Conservation (phyloP, 1,140 invertebrate genomes). For the Nilaparvata lugens region DNA sequence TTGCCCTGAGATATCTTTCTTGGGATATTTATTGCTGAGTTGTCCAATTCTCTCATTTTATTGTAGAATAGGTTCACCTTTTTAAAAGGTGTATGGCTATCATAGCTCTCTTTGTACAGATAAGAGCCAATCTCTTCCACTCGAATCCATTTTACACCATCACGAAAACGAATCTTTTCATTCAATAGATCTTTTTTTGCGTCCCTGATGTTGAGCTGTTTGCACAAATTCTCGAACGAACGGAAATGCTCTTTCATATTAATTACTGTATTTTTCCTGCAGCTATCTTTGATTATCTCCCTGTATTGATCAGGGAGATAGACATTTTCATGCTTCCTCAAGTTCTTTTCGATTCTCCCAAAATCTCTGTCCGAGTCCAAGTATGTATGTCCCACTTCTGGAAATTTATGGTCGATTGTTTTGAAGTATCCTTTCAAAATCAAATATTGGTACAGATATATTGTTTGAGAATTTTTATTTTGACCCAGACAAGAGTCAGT, state of each 20-base stretch:
- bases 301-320: slow-evolving; percentile 13
- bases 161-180: slow-evolving; percentile 12
- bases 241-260: slow-evolving; percentile 12
- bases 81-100: slow-evolving; percentile 12
- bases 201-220: slow-evolving; percentile 1
- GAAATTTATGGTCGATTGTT: too few relatives aligned
- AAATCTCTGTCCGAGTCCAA: too few relatives aligned
- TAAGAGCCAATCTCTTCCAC: slow-evolving; percentile 10
- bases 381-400: too few relatives aligned
- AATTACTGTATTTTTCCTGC: slow-evolving; percentile 4
- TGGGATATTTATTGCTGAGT: not conserved
- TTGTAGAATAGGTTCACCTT: slow-evolving; percentile 4
- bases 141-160: slow-evolving; percentile 15
- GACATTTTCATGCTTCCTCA: too few relatives aligned
- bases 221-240: too few relatives aligned
- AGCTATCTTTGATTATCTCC: not conserved
- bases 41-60: not conserved
- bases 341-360: too few relatives aligned
- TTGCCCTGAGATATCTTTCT: not conserved
- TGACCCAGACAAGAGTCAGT: too few relatives aligned
- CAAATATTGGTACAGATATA: too few relatives aligned
- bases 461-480: too few relatives aligned
- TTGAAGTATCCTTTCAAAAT: too few relatives aligned
- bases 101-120: slow-evolving; percentile 15
- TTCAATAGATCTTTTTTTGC: slow-evolving; percentile 9